Evolutionary conservation across 2,113 vertebrate genomes (phyloP), one percentile per base, ranked within the genome.

Genomic region (Rhabdomys dilectus): DNA sequence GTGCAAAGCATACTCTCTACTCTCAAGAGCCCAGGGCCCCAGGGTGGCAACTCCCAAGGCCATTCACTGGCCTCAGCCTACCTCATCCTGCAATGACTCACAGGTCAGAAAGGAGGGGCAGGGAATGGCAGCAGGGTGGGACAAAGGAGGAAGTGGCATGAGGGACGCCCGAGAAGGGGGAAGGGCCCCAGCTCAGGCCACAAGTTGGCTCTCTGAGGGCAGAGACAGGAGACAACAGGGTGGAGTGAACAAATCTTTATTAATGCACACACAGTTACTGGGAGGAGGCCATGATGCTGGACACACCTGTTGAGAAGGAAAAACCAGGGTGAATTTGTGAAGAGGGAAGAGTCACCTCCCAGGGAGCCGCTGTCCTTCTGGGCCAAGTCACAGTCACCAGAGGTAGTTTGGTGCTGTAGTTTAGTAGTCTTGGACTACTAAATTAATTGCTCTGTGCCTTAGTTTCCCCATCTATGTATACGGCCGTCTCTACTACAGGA

Each of bases 281-380:
- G 73, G 99, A 99, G 16, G 99, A 99, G 1, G 99, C 99, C 99
- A 99, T 99, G 96, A 99, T 99, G 97, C 98, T 98, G 90, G 98
- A 98, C 76, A 98, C 98, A 91, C 98, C 98, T 98, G 98, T 34
- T 17, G 84, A 73, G 62, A 39, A 94, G 85, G 16, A 56, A 34
- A 51, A 26, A 66, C 3, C 29, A 60, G 36, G 22, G 58, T 94
- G 39, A 94, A 56, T 0, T 10, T 5, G 48, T 75, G 29, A 48
- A 89, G 64, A 73, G n/a, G 31, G 53, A 34, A 0, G 0, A 68
- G 66, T 34, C 36, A 58, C n/a, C 17, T 31, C 51, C 68, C 21
- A 70, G 21, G 1, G 34, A 56, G 48, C 26, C n/a, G 7, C 9
- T 8, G n/a, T 19, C 39, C 64, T 60, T 72, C 39, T 31, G 87